Evolutionary conservation across 2,113 vertebrate genomes (phyloP).

Genomic region (Perca schrenkii): DNA sequence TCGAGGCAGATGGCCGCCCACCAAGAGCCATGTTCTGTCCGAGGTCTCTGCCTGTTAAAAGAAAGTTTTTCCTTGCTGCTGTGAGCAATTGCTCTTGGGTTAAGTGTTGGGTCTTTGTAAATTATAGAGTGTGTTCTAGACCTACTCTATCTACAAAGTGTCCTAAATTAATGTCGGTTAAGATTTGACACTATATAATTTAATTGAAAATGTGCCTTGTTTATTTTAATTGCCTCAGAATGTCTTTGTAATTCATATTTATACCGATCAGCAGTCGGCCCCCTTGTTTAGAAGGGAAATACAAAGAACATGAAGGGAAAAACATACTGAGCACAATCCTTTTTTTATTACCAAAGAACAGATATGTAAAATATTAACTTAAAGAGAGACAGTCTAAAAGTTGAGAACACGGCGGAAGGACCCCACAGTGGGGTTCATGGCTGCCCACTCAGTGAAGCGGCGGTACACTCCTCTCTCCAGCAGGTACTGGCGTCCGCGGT

Average conservation of each 20-base stretch:
- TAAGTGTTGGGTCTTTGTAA: too few relatives aligned
- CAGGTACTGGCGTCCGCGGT: slow-evolving; percentile 62
- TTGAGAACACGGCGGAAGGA: slow-evolving; percentile 52
- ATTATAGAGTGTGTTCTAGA: too few relatives aligned
- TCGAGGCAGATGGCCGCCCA: too few relatives aligned
- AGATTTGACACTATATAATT: too few relatives aligned
- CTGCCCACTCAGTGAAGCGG: slow-evolving; percentile 66
- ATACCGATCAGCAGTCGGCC: neutral
- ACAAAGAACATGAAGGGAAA: neutral
- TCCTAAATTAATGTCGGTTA: too few relatives aligned
- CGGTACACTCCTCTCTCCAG: slow-evolving; percentile 72
- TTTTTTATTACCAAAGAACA: slow-evolving; percentile 60
- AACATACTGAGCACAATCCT: slow-evolving; percentile 31
- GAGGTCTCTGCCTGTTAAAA: too few relatives aligned
- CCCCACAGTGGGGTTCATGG: slow-evolving; percentile 57
- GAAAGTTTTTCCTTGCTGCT: too few relatives aligned
- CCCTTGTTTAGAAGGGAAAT: neutral
- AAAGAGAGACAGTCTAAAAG: slow-evolving; percentile 27
- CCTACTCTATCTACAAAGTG: too few relatives aligned
- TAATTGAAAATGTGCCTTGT: too few relatives aligned
- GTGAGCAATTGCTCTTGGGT: too few relatives aligned
- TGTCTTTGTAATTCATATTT: neutral
- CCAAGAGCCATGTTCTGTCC: too few relatives aligned
- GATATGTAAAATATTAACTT: slow-evolving; percentile 1
- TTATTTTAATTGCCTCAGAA: neutral